Base-by-base conservation (phyloP, 2,113 vertebrate genomes). In the Dasyornis broadbenti region DNA sequence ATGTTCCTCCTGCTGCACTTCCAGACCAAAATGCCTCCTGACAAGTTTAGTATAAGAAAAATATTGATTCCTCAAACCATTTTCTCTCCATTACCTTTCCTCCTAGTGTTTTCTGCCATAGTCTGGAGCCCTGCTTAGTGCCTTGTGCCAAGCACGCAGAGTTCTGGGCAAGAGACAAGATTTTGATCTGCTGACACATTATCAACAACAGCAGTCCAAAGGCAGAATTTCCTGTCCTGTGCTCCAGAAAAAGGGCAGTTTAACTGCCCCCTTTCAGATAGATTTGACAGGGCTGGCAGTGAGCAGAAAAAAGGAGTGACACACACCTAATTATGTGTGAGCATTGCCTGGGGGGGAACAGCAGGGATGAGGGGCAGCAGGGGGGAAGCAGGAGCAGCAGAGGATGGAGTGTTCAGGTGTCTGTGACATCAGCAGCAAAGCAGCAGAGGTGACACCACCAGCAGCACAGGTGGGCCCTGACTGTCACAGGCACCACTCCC, bases 391-490 rank as follows among this genome's bases (percentile, higher is more conserved):
- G 14, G 28, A 31, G 40, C 78, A 68, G 49, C 0, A 0, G 35
- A 50, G 10, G 20, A 26, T 65, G 33, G 69, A 76, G 57, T 8
- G 26, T 28, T 37, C 4, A 52, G 49, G 53, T 4, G 16, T 76
- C 33, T 95, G 26, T 96, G 94, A 95, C 89, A 72, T 63, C 91
- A 92, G 3, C 24, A 44, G 39, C 61, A 47, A 44, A 42, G 65
- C 70, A 47, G 66, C 2, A 0, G 44, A 92, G 50, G 53, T 27
- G 70, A 68, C 42, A 45, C 30, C 44, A 52, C 47, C 0, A 1
- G 63, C 78, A 56, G 63, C 5, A 6, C 31, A 64, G 21, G 12
- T 14, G 31, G 16, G 27, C 26, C n/a, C 52, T 39, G 45, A 9
- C n/a, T 42, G 28, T n/a, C 45, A 45, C 16, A 66, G 76, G 42